Evolutionary conservation across 2,797 vertebrate genomes (phyloP).

Genomic region (Pseudomugil tenellus): DNA sequence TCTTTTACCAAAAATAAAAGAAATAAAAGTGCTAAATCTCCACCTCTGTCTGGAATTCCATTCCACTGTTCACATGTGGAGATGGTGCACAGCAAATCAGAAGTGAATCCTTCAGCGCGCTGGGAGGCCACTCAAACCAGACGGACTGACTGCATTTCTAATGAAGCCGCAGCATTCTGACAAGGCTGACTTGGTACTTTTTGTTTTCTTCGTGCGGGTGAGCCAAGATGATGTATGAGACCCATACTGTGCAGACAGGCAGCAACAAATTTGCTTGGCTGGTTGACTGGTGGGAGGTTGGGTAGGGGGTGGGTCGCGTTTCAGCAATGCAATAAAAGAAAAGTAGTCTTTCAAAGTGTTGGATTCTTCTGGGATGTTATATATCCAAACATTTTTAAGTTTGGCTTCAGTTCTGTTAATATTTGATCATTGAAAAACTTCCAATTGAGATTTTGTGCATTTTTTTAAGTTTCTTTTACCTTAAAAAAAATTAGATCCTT

Average conservation of each 20-base stretch:
- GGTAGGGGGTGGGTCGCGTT: conserved; percentile 43
- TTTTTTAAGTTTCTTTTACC: neutral
- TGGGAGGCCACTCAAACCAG: conserved; percentile 50
- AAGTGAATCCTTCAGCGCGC: conserved; percentile 44
- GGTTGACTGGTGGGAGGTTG: conserved; percentile 73
- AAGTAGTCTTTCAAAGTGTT: too few species aligned
- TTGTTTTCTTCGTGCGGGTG: conserved; percentile 49
- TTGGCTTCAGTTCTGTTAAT: conserved; percentile 11
- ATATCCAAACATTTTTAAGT: too few species aligned
- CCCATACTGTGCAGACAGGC: conserved; percentile 80
- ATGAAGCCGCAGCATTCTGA: conserved; percentile 61
- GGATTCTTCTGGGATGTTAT: too few species aligned
- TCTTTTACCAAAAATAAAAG: neutral
- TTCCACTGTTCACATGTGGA: conserved; percentile 24
- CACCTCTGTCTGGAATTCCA: neutral
- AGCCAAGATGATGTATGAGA: conserved; percentile 83
- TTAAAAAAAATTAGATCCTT: neutral
- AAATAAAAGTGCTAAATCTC: too few species aligned
- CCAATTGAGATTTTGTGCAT: conserved; percentile 8
- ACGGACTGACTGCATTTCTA: conserved; percentile 46
- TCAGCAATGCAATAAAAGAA: conserved; percentile 57
- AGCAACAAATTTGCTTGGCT: conserved; percentile 84
- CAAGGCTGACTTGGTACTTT: conserved; percentile 63
- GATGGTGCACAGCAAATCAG: conserved; percentile 31
- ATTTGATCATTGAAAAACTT: conserved; percentile 52